Percentiles rank a stretch among this genome's conserved stretches.
Evolutionary conservation across 1,140 invertebrate species (phyloP).

Genomic region (Probaryconus sp.): DNA sequence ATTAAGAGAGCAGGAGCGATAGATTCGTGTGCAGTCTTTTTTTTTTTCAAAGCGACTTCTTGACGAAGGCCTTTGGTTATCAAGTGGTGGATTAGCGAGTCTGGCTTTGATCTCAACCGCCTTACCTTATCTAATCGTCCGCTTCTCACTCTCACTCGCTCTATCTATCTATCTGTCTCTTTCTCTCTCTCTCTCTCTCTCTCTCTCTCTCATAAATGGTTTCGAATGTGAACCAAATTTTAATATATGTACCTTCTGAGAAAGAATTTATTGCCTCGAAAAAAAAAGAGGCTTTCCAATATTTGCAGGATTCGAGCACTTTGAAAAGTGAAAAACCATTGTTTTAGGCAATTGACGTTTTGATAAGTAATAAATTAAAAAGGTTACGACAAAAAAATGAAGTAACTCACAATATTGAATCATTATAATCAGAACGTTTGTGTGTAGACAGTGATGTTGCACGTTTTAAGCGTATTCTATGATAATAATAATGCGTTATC

Average conservation of each 20-base stretch:
- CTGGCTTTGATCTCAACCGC: constrained; percentile 71
- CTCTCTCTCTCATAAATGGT: constrained; percentile 10
- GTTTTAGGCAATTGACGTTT: no score
- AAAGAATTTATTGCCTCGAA: constrained; percentile 22
- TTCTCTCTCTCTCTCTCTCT: constrained; percentile 39
- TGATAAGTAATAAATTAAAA: no score
- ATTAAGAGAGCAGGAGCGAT: constrained; percentile 50
- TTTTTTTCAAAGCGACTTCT: constrained; percentile 56
- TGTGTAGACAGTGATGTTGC: constrained; percentile 63
- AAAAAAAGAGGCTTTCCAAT: not conserved
- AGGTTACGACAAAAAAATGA: constrained; percentile 7
- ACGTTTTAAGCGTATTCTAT: constrained; percentile 64
- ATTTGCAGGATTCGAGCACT: no score
- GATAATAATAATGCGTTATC: constrained; percentile 66
- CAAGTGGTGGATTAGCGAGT: constrained; percentile 72
- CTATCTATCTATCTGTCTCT: constrained; percentile 41
- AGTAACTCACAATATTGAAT: constrained; percentile 28
- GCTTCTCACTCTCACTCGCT: constrained; percentile 58
- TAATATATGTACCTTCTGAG: constrained; percentile 10
- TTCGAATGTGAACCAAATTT: no score
- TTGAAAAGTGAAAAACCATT: no score
- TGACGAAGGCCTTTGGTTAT: constrained; percentile 68
- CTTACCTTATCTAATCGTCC: constrained; percentile 71
- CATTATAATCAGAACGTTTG: constrained; percentile 58
- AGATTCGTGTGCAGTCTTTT: constrained; percentile 50